Base-by-base conservation (phyloP, 2,797 vertebrate species). In the Sebastiscus tertius region DNA sequence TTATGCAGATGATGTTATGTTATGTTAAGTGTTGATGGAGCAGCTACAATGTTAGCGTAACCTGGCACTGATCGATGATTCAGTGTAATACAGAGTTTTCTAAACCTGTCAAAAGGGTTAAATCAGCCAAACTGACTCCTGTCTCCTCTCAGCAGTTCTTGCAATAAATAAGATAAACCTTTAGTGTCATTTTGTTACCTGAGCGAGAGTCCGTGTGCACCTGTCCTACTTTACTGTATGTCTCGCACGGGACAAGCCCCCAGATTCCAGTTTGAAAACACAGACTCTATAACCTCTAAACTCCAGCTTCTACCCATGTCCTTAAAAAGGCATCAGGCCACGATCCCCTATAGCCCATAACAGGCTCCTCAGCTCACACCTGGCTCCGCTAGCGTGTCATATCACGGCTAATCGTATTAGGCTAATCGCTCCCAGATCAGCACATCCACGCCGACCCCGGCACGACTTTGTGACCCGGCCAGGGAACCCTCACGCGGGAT, bases 341-440 rank as follows among this genome's bases (percentile, higher is more conserved):
- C 42, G 46, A 56, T 75, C 67, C 49, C 62, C 65, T 46, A 20
- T 11, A 54, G 75, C 73, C 18, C 74, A 42, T 42, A 4, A 61
- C 73, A 34, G 66, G 74, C 65, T 87, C 79, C 61, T 61, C 70
- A 10, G 78, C 80, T 79, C 77, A 90, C 92, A 92, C 92, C 88
- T 92, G 89, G 92, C 80, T 80, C 83, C 6, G 84, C 87, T 89
- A 66, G 92, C 85, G 90, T 92, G 90, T 93, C 89, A 77, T 87
- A 88, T 93, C 90, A 13, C 69, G 9, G 86, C 80, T 93, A 93
- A 94, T 93, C 84, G 36, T 68, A 93, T 93, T 90, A 92, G 31
- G 49, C 74, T 93, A 95, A 94, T 92, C 92, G 91, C 87, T 88
- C 81, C 79, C 83, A 91, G 89, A 93, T 93, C 92, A 92, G 87